Base-by-base conservation (phyloP, 2,113 vertebrate genomes). In the Paramormyrops kingsleyae region DNA sequence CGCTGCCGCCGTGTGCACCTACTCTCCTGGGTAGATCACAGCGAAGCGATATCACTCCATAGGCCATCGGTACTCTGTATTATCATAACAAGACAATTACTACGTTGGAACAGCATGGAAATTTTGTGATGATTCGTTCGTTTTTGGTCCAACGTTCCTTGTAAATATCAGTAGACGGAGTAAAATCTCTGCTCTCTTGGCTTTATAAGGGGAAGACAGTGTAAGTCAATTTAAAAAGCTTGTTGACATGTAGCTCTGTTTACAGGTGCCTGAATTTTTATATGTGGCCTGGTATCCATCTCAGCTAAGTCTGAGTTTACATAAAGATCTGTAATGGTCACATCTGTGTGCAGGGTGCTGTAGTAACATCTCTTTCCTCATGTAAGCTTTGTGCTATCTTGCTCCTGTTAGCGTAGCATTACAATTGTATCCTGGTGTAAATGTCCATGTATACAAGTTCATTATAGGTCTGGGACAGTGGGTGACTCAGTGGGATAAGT, bases 21-120 rank as follows among this genome's bases (percentile, higher is more conserved):
- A 87, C 42, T 88, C 91, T 93, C 88, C 85, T 88, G 90, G 90
- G 90, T 85, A 92, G 87, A 89, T 90, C 39, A 88, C 90, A 66
- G 90, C 50, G 31, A 47, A 52, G 56, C 15, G 53, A 7, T 53
- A 27, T 59, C 31, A 42, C 52, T 0, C 39, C 35, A 21, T 83
- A 83, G 47, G 56, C 24, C 39, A n/a, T 17, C 21, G 1, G 31
- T 13, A 66, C 53, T 10, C 17, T 19, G 24, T 7, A 52, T 87
- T 35, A 87, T 53, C 47, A 87, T 50, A 53, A 15, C 15, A 87
- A 53, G 49, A 53, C 49, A 87, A 52, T 50, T 31, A 87, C 74
- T 80, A 39, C 15, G 4, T 19, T 8, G 13, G 35, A 42, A 19
- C 49, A 50, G 24, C 7, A 31, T n/a, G 83, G 47, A 15, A 17